A percentile compares a stretch with the other conserved stretches of the same genome.
Evolutionary conservation across 2,113 vertebrate species (phyloP).

Genomic region (Campylomormyrus tamandua): DNA sequence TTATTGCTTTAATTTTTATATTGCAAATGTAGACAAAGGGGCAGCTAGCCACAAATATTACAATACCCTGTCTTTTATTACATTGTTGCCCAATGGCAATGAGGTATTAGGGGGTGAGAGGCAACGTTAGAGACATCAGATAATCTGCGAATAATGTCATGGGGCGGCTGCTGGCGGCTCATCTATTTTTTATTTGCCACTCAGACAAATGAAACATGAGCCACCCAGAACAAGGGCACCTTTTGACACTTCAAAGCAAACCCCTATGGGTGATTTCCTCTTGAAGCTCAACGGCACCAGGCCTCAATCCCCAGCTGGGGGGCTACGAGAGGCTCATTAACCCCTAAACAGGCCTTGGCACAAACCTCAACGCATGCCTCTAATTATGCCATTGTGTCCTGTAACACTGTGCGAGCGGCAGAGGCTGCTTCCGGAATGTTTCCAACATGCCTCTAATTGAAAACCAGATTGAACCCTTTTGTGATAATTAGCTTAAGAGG

Average conservation of each 20-base stretch:
- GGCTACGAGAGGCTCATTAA: constrained; percentile 99
- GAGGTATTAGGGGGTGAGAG: constrained; percentile 58
- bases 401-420: constrained; percentile 49
- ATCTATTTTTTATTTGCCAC: constrained; percentile 99
- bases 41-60: constrained; percentile 2
- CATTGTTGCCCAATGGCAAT: constrained; percentile 40
- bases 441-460: constrained; percentile 83
- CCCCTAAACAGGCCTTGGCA: constrained; percentile 97
- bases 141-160: constrained; percentile 96
- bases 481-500: constrained; percentile 77
- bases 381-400: constrained; percentile 20
- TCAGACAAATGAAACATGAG: constrained; percentile 99
- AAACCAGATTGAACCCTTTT: constrained; percentile 76
- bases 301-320: constrained; percentile 83
- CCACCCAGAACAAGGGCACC: constrained; percentile 98
- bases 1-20: constrained; percentile 11
- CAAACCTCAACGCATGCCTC: constrained; percentile 60
- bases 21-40: not conserved
- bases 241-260: constrained; percentile 99
- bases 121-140: constrained; percentile 48
- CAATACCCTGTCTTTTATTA: constrained; percentile 24
- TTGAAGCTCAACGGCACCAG: constrained; percentile 88
- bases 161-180: constrained; percentile 85
- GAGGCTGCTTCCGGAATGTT: constrained; percentile 73
- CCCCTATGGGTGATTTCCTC: constrained; percentile 98